phyloP scores from a whole-genome alignment of 2,888 invertebrate genomes.

The Limnephilus lunatus region DNA sequence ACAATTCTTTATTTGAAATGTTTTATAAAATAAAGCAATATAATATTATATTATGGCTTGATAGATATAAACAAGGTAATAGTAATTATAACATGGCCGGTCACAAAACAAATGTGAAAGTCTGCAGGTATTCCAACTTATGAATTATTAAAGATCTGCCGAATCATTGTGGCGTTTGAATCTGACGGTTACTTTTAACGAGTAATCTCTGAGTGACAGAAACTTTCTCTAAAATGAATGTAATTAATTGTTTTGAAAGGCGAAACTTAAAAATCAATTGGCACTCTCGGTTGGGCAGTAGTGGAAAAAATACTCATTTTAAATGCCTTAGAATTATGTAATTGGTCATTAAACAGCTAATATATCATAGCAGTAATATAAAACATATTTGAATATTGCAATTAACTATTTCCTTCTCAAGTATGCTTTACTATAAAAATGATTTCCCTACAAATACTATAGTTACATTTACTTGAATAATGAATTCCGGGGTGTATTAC shows the following conservation, averaged over 20 bases:
- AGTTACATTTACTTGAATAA: too few relatives aligned
- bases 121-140: constrained; percentile 7
- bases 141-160: constrained; percentile 18
- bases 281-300: neutral
- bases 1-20: neutral
- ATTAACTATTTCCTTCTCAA: too few relatives aligned
- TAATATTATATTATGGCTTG: neutral
- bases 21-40: neutral
- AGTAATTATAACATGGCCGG: neutral
- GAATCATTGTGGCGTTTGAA: neutral
- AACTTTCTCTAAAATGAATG: constrained; percentile 33
- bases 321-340: neutral
- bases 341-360: neutral
- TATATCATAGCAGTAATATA: neutral
- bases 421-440: neutral
- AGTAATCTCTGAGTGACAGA: neutral
- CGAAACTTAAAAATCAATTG: neutral
- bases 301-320: neutral
- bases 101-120: constrained; percentile 17
- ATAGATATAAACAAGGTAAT: neutral
- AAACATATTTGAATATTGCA: too few relatives aligned
- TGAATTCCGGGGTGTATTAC: too few relatives aligned
- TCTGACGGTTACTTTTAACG: neutral
- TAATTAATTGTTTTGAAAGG: neutral
- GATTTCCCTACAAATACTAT: too few relatives aligned